Conservation (phyloP, 2,113 vertebrate genomes). For the Tiliqua scincoides region DNA sequence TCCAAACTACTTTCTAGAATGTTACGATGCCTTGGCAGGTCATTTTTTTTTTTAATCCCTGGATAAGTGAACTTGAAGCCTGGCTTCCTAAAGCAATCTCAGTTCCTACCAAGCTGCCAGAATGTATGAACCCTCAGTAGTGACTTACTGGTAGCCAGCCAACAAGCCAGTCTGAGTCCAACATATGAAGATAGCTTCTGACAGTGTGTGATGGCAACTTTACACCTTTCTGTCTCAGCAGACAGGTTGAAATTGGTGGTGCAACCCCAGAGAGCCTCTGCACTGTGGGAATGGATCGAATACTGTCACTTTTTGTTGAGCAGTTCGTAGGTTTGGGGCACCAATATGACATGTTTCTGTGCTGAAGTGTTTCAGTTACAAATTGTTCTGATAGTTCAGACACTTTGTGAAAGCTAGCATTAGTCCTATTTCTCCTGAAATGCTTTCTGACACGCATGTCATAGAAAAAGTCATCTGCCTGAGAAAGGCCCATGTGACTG, state of each 20-base stretch:
- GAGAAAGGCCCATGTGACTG: background rate
- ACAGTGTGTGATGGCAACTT: conserved; percentile 51
- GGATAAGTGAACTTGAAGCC: conserved; percentile 56
- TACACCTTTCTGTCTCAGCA: conserved; percentile 54
- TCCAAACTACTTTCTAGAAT: background rate
- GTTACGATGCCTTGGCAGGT: background rate
- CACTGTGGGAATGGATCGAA: conserved; percentile 12
- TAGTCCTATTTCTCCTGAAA: conserved; percentile 4
- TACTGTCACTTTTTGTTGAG: conserved; percentile 39
- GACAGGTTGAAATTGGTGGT: conserved; percentile 39
- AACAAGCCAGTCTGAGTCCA: conserved; percentile 39
- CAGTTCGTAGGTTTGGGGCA: conserved; percentile 41
- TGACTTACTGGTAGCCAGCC: conserved; percentile 46
- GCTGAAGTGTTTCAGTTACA: conserved; percentile 17
- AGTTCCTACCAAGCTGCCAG: conserved; percentile 56
- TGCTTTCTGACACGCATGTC: background rate
- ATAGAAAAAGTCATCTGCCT: background rate
- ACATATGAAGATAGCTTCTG: conserved; percentile 56
- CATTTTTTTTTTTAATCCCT: background rate
- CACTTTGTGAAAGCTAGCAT: conserved; percentile 3
- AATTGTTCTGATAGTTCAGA: conserved; percentile 24
- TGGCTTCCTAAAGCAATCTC: conserved; percentile 52
- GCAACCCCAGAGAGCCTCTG: conserved; percentile 11
- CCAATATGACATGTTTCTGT: conserved; percentile 27
- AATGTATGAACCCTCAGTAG: conserved; percentile 47